Evolutionary conservation across 2,113 vertebrate species (phyloP), one percentile per base, ranked within the genome.

Genomic region (Puma concolor): DNA sequence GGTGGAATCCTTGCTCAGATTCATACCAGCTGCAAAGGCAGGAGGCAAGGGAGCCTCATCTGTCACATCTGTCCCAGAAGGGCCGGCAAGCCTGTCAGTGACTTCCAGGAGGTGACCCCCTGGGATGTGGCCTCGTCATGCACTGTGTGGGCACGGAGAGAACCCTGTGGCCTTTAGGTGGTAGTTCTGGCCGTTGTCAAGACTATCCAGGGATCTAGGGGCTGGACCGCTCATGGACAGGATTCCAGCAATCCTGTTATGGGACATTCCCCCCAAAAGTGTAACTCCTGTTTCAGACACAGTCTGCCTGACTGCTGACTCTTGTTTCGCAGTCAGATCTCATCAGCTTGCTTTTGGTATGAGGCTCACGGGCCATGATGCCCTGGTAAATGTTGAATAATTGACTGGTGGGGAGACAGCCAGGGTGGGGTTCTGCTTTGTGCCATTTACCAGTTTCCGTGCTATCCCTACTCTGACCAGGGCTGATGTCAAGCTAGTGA

Each of bases 401-500:
- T 17, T 3, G 2, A 27, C 69, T 25, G 33, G 36, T 27, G 5
- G 2, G 36, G 33, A 27, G 54, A 13, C 1, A 9, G 60, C 2
- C 1, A 7, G 0, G 38, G 33, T 14, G 4, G 13, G 4, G 19
- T 33, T 50, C 44, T n/a, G 21, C 4, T 1, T 7, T 8, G 29
- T 17, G 63, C 66, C 15, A 2, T 12, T 50, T 33, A 44, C 79
- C 77, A 7, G 0, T 60, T 57, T n/a, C 86, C 1, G 0, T 5
- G 41, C 52, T 41, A 19, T 25, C 4, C 57, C 31, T 27, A 5
- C 64, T 36, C 48, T 36, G 29, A 4, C 44, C 4, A 0, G 27
- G n/a, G 71, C 77, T 7, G 5, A 67, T 52, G 3, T 66, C 29
- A 13, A 3, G 48, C 27, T 3, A 31, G 33, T 13, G 3, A 3